Percentiles rank a stretch among this genome's conserved stretches.
phyloP scores from a whole-genome alignment of 1,140 invertebrate genomes.

The Aphidius ervi region DNA sequence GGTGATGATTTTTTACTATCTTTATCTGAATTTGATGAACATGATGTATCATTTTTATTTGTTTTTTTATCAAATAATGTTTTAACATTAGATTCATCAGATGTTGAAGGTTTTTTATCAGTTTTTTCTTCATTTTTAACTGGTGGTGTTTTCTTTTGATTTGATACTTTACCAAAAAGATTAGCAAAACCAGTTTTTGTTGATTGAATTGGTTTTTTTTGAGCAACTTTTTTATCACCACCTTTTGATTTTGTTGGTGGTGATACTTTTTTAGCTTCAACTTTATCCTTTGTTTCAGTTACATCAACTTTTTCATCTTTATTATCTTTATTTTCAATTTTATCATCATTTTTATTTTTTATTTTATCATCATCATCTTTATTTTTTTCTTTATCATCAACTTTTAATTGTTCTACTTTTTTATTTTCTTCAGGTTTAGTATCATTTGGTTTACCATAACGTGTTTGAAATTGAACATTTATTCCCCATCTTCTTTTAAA shows the following conservation, averaged over 20 bases:
- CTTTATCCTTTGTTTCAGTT: not conserved
- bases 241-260: slow-evolving; percentile 15
- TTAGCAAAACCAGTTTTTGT: slow-evolving; percentile 36
- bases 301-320: not conserved
- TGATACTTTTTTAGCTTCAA: slow-evolving; percentile 23
- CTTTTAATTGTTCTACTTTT: not conserved
- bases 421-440: slow-evolving; percentile 2
- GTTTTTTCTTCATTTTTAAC: slow-evolving; percentile 6
- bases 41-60: slow-evolving; percentile 6
- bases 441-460: slow-evolving; percentile 10
- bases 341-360: not conserved
- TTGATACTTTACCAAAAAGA: slow-evolving; percentile 37
- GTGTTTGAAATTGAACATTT: not conserved
- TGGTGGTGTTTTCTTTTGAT: slow-evolving; percentile 23
- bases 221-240: slow-evolving; percentile 21
- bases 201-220: slow-evolving; percentile 33
- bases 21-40: slow-evolving; percentile 8
- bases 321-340: too few species aligned
- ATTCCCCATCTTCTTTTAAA: slow-evolving; percentile 22
- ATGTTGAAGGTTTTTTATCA: not conserved
- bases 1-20: slow-evolving; percentile 5
- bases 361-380: not conserved
- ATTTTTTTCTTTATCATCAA: slow-evolving; percentile 13
- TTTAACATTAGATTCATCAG: slow-evolving; percentile 9
- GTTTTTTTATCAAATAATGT: slow-evolving; percentile 8